These are phyloP conservation scores for Chalcosyrphus nemorum DNA, from an alignment of 2,888 invertebrate species.

Conservation along the genomic window DNA sequence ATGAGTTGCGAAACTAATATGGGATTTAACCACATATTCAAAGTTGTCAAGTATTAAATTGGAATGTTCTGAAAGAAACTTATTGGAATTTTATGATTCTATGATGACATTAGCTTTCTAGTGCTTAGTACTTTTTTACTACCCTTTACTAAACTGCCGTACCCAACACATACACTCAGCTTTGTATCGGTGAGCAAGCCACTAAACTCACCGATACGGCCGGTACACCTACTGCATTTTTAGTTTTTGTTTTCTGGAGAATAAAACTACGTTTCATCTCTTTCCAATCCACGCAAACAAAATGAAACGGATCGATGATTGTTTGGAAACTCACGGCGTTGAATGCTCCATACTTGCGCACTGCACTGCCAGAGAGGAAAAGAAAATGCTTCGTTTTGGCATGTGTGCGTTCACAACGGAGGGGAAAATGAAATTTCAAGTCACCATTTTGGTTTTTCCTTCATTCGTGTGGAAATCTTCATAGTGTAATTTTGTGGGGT, in stretches of 20 bases:
- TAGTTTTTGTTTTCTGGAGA: not conserved
- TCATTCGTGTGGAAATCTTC: slow-evolving; percentile 72
- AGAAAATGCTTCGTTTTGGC: slow-evolving; percentile 14
- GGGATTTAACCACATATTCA: too few species aligned
- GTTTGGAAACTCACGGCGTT: slow-evolving; percentile 29
- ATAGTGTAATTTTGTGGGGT: slow-evolving; percentile 62
- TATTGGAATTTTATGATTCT: too few species aligned
- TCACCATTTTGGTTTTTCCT: slow-evolving; percentile 59
- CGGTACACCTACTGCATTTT: not conserved
- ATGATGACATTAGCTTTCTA: not conserved
- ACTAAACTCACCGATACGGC: not conserved
- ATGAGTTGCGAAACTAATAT: too few species aligned
- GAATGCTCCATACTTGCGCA: slow-evolving; percentile 14
- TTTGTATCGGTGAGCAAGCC: not conserved
- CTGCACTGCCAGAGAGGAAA: not conserved
- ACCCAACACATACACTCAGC: not conserved
- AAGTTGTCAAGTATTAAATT: too few species aligned
- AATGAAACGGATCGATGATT: slow-evolving; percentile 1
- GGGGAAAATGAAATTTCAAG: slow-evolving; percentile 51
- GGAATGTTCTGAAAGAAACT: too few species aligned
- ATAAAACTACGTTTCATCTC: not conserved
- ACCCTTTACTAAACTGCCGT: not conserved
- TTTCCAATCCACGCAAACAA: not conserved
- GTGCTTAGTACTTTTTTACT: not conserved
- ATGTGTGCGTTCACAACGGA: not conserved